Evolutionary conservation across 2,888 invertebrate genomes (phyloP).

Genomic region (Pandemis cinnamomeana): DNA sequence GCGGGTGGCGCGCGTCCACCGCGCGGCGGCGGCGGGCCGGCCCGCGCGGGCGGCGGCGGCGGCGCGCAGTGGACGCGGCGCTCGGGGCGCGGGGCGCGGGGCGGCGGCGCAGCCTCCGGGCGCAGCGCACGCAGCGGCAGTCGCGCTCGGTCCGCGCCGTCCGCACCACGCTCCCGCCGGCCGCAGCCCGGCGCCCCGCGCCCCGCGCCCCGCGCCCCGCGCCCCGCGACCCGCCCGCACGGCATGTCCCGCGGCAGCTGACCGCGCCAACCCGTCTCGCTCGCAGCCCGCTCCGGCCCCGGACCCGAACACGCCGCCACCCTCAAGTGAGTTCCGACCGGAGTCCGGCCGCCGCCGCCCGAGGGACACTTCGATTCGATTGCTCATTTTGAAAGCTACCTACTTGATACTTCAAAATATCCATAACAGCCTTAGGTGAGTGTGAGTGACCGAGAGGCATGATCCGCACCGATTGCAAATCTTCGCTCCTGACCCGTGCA

Average conservation of each 20-base stretch:
- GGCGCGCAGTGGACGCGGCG: slow-evolving; percentile 3
- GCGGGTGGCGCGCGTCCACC: slow-evolving; percentile 2
- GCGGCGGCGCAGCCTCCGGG: slow-evolving; percentile 32
- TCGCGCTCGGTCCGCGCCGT: slow-evolving; percentile 35
- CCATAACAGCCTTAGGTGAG: no score
- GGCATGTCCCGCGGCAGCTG: slow-evolving; percentile 35
- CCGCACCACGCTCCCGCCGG: background rate
- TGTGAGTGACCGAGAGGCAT: no score
- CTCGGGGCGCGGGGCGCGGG: background rate
- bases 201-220: slow-evolving; percentile 24
- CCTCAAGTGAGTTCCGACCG: slow-evolving; percentile 23
- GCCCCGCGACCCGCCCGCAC: slow-evolving; percentile 17
- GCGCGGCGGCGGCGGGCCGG: slow-evolving; percentile 5
- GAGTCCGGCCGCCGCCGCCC: background rate
- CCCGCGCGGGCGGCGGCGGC: background rate
- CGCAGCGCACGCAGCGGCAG: slow-evolving; percentile 15
- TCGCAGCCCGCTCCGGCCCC: slow-evolving; percentile 1
- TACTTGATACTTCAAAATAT: background rate
- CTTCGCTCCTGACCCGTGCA: no score
- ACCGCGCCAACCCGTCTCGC: slow-evolving; percentile 5
- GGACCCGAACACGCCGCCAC: background rate
- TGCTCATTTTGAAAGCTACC: background rate
- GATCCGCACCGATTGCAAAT: no score
- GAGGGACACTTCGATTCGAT: background rate
- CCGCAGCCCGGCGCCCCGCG: slow-evolving; percentile 6